phyloP scores from a whole-genome alignment of 2,888 invertebrate genomes.

The Clepsis dumicolana region DNA sequence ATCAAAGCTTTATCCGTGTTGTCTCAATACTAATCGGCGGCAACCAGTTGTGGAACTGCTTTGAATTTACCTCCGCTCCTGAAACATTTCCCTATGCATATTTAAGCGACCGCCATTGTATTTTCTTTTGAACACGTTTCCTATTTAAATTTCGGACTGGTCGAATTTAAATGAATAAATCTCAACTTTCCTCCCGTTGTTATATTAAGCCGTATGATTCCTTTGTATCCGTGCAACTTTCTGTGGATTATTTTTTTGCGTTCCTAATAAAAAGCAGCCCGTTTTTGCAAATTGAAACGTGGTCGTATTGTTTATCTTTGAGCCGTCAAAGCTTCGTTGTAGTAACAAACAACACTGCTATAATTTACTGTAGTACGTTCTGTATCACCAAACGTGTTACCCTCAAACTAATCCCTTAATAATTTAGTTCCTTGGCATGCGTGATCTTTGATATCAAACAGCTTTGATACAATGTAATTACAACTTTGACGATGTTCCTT shows the following conservation, averaged over 20 bases:
- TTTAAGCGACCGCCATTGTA: conserved; percentile 37
- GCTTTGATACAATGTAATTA: conserved; percentile 41
- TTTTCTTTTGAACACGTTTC: conserved; percentile 42
- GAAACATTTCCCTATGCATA: conserved; percentile 38
- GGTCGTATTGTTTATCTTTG: neutral
- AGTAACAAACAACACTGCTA: neutral
- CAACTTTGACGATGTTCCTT: conserved; percentile 31
- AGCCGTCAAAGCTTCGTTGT: neutral
- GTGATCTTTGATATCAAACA: conserved; percentile 36
- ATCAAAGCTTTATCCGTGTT: neutral
- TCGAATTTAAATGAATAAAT: conserved; percentile 44
- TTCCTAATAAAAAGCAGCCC: conserved; percentile 21
- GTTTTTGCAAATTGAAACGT: conserved; percentile 24
- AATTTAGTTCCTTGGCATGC: conserved; percentile 28
- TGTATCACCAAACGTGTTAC: conserved; percentile 6
- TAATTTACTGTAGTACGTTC: neutral
- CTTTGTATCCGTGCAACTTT: conserved; percentile 38
- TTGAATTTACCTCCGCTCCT: conserved; percentile 21
- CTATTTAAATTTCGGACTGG: conserved; percentile 40
- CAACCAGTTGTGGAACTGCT: conserved; percentile 11
- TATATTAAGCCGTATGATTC: conserved; percentile 39
- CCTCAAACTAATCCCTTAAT: conserved; percentile 19
- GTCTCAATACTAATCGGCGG: conserved; percentile 12
- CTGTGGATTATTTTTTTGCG: conserved; percentile 35
- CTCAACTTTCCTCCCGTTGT: conserved; percentile 39